A percentile compares a stretch with the other conserved stretches of the same genome.
Evolutionary conservation across 64 coral and sea anemone species (phyloP).

Genomic region (Montipora cactus): DNA sequence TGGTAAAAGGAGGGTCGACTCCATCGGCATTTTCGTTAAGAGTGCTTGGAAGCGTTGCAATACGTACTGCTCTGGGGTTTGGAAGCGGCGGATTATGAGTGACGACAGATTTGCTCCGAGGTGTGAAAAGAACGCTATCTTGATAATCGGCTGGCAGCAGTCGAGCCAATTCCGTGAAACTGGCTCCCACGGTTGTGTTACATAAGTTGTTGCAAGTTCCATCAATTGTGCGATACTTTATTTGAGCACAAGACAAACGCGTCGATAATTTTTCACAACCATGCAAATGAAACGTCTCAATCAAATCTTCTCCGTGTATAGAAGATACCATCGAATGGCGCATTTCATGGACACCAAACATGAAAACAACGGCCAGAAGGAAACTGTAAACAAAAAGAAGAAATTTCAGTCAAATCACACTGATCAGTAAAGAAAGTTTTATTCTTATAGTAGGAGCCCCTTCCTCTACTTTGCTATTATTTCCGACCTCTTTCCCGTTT

Average conservation of each 20-base stretch:
- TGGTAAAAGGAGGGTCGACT: neutral
- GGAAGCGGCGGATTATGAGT: neutral
- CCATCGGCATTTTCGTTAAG: neutral
- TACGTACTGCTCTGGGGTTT: neutral
- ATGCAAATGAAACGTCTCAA: neutral
- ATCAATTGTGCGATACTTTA: neutral
- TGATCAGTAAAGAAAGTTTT: neutral
- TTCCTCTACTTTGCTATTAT: too few species aligned
- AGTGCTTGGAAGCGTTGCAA: neutral
- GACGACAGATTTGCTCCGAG: neutral
- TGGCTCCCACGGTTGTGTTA: neutral
- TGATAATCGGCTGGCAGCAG: too few species aligned
- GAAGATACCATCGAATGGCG: neutral
- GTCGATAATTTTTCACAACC: neutral
- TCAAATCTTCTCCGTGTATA: neutral
- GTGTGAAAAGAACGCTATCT: neutral
- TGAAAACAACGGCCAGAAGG: neutral
- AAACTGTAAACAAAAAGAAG: neutral
- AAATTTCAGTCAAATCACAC: neutral
- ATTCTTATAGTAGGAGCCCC: too few species aligned
- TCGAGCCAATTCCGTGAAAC: neutral
- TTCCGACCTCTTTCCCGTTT: too few species aligned
- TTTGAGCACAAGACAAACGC: neutral
- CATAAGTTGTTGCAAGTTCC: slow-evolving; percentile 35
- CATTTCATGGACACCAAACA: neutral